phyloP scores from a whole-genome alignment of 2,888 invertebrate species.

The Leptopterna dolabrata region DNA sequence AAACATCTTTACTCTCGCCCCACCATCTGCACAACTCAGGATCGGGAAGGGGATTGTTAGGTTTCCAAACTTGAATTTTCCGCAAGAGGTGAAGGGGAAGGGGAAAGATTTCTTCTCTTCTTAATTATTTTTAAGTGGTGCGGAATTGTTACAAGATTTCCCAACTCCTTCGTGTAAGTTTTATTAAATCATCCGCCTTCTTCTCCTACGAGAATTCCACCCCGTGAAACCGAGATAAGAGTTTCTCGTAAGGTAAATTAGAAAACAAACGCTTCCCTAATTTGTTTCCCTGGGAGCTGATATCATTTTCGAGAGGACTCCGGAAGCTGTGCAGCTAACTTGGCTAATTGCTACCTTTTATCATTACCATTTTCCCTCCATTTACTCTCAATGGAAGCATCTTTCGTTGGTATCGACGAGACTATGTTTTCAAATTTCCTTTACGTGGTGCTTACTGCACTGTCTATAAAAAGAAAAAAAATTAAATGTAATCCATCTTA shows the following conservation, averaged over 20 bases:
- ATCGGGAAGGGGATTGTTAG: not conserved
- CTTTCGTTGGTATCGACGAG: not conserved
- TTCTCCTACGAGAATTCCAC: not conserved
- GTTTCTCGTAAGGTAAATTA: conserved; percentile 48
- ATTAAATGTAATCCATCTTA: no score
- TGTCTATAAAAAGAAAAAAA: no score
- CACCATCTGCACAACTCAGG: not conserved
- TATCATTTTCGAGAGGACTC: conserved; percentile 24
- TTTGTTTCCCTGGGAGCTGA: conserved; percentile 21
- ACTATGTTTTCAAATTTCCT: no score
- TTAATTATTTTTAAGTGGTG: conserved; percentile 60
- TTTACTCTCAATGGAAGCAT: conserved; percentile 28
- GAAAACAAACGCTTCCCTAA: conserved; percentile 50
- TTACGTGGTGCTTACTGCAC: no score
- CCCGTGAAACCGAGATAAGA: conserved; percentile 19
- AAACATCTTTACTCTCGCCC: not conserved
- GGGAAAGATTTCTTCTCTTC: conserved; percentile 15
- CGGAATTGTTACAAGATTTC: conserved; percentile 60
- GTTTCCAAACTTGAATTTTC: not conserved
- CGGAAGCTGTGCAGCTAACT: conserved; percentile 6
- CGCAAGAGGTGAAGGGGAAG: not conserved
- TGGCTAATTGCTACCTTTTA: conserved; percentile 55
- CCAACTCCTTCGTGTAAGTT: conserved; percentile 57
- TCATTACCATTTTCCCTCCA: conserved; percentile 40
- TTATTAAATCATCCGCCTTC: conserved; percentile 58